Evolutionary conservation across 2,888 invertebrate genomes (phyloP), one percentile per base, ranked within the genome.

Genomic region (Galerucella calmariensis): DNA sequence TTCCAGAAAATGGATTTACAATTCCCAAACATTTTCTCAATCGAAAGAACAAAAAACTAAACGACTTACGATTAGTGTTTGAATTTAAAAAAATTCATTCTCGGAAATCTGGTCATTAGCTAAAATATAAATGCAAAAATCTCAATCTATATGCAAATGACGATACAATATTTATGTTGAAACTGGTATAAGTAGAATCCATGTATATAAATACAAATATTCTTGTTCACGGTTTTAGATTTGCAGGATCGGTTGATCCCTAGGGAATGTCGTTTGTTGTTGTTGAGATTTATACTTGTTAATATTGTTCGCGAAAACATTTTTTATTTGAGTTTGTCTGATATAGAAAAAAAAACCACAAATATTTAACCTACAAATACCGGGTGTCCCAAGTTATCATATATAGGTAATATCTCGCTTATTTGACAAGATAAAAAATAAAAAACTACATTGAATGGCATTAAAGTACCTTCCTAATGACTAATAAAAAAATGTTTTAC

Each of bases 81-180:
- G 10, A 12, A 27, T 59, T 59, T 41, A 74, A 73, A 75, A 75
- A 35, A 75, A 79, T 75, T 79, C 78, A 79, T 79, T 81, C 76
- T 78, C 76, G 69, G 62, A 79, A 77, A 80, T 78, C 79, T 78
- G 77, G 78, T 78, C 77, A 79, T 76, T 51, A 73, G 73, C 66
- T 75, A 77, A 79, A 80, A n/a, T 80, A 77, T 75, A 80, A 82
- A 83, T 82, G 81, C 82, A 83, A 84, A 84, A 84, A 82, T 79
- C 78, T 78, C 83, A 84, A 84, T 84, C 82, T 84, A 84, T 83
- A 84, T 84, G 84, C 81, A 84, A 84, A 84, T 84, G 76, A 75
- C 78, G 78, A 77, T 80, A 81, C 82, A 81, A 83, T 83, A 83
- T 83, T 83, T 82, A 79, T 79, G 78, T 80, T 74, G 75, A 79